phyloP scores from a whole-genome alignment of 2,888 invertebrate genomes.

The Synanthedon vespiformis region DNA sequence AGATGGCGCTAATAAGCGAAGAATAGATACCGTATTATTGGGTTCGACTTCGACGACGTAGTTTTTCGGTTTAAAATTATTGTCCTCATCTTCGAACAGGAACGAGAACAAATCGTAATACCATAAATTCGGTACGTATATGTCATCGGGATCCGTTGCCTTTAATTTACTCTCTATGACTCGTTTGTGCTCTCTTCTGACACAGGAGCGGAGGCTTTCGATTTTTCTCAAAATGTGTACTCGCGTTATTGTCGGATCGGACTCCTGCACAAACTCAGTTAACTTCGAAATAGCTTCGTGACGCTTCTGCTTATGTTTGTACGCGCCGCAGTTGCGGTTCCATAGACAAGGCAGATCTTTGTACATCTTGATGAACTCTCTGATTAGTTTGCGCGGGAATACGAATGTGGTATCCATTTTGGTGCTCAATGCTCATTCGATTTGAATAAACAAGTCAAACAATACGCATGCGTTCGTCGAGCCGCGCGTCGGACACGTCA shows the following conservation, averaged over 20 bases:
- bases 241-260: constrained; percentile 43
- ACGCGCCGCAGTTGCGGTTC: constrained; percentile 32
- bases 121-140: constrained; percentile 47
- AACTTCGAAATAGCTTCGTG: constrained; percentile 44
- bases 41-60: not conserved
- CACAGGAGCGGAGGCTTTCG: constrained; percentile 54
- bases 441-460: too few relatives aligned
- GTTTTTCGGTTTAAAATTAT: not conserved
- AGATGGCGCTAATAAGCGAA: too few relatives aligned
- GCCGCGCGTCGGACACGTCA: constrained; percentile 50
- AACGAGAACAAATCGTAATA: constrained; percentile 47
- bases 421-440: not conserved
- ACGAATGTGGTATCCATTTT: constrained; percentile 19
- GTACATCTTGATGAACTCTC: constrained; percentile 39
- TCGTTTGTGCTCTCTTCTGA: constrained; percentile 43
- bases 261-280: constrained; percentile 42
- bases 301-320: constrained; percentile 40
- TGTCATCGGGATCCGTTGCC: constrained; percentile 26
- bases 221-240: constrained; percentile 55
- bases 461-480: constrained; percentile 23
- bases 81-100: constrained; percentile 26
- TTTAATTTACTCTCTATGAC: constrained; percentile 32
- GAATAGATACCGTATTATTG: not conserved
- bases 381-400: constrained; percentile 45
- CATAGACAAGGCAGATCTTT: constrained; percentile 43